Evolutionary conservation across 2,113 vertebrate species (phyloP).

Genomic region (Glareola pratincola): DNA sequence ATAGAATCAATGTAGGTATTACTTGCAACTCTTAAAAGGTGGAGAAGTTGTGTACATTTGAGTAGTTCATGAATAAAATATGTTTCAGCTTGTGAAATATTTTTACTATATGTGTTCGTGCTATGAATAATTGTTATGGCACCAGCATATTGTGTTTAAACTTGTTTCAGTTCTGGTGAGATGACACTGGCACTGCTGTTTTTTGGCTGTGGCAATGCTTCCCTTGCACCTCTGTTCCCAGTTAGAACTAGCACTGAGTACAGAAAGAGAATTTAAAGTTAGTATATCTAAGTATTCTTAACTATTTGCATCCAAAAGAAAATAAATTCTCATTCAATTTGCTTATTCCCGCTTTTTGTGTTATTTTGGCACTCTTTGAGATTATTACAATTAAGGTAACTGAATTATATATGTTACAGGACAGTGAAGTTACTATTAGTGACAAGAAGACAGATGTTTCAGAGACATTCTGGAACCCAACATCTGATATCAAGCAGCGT

Average conservation of each 20-base stretch:
- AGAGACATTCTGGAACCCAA: slow-evolving; percentile 95
- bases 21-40: neutral
- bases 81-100: neutral
- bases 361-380: neutral
- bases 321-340: neutral
- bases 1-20: neutral
- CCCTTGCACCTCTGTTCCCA: neutral
- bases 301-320: neutral
- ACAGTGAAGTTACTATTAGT: slow-evolving; percentile 94
- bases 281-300: neutral
- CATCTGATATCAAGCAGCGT: slow-evolving; percentile 86
- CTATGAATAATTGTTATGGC: neutral
- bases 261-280: neutral
- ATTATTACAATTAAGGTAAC: neutral
- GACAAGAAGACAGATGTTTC: slow-evolving; percentile 91
- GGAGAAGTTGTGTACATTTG: neutral
- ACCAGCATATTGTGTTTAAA: neutral
- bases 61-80: neutral
- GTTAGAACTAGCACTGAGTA: neutral
- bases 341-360: neutral
- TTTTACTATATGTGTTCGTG: neutral
- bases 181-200: accelerated
- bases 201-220: neutral
- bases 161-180: neutral
- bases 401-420: slow-evolving; percentile 74